A percentile compares a stretch with the other conserved stretches of the same genome.
Evolutionary conservation across 2,113 vertebrate genomes (phyloP).

Genomic region (Lamprologus ornatipinnis): DNA sequence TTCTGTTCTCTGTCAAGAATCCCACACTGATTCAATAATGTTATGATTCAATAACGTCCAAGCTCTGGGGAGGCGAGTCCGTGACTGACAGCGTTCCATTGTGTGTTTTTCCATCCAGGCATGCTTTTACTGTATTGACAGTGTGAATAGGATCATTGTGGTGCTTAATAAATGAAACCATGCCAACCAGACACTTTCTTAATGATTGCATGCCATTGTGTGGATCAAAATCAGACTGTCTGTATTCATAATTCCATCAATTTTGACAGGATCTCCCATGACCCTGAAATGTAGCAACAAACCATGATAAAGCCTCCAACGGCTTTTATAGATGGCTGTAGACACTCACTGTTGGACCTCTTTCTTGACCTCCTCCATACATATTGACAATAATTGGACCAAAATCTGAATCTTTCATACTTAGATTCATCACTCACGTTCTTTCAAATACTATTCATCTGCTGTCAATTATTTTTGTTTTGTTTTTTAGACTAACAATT

Average conservation of each 20-base stretch:
- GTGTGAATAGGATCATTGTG: neutral
- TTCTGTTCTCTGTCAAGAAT: neutral
- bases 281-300: neutral
- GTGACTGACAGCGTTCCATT: neutral
- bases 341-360: neutral
- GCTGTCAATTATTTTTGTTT: neutral
- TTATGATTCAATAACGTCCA: neutral
- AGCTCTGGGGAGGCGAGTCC: neutral
- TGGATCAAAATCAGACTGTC: neutral
- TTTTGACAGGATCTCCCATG: neutral
- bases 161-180: neutral
- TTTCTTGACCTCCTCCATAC: neutral
- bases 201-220: neutral
- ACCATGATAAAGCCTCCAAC: neutral
- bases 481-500: neutral
- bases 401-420: neutral
- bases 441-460: neutral
- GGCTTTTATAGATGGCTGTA: neutral
- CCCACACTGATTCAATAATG: neutral
- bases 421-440: neutral
- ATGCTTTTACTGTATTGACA: neutral
- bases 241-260: neutral
- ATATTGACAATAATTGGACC: neutral
- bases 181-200: neutral
- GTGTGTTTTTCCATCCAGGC: neutral